Percentiles rank a stretch among this genome's conserved stretches.
Evolutionary conservation across 2,113 vertebrate species (phyloP).

Genomic region (Dendropsophus ebraccatus): DNA sequence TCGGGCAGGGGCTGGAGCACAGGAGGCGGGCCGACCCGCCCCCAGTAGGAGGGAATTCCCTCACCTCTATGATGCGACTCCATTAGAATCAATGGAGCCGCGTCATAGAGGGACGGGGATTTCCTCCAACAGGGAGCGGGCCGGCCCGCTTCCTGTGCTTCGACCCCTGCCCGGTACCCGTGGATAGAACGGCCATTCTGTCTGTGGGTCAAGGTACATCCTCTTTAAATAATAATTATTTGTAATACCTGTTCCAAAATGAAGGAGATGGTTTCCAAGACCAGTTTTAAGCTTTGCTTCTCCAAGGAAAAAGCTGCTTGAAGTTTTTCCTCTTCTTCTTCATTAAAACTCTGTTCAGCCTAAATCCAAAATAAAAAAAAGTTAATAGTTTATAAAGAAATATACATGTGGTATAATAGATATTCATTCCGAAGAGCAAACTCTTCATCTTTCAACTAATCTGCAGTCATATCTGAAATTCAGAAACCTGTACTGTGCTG

Average conservation of each 20-base stretch:
- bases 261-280: slow-evolving; percentile 89
- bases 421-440: background rate
- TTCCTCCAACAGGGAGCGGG: too few relatives aligned
- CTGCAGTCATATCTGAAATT: background rate
- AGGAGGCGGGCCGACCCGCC: too few relatives aligned
- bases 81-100: too few relatives aligned
- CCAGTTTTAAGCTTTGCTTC: slow-evolving; percentile 84
- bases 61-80: too few relatives aligned
- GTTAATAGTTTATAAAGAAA: background rate
- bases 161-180: too few relatives aligned
- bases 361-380: slow-evolving; percentile 61
- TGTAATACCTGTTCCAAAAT: slow-evolving; percentile 88
- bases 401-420: background rate
- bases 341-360: slow-evolving; percentile 89
- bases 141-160: too few relatives aligned
- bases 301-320: slow-evolving; percentile 86
- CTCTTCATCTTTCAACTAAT: background rate
- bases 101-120: too few relatives aligned
- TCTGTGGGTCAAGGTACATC: too few relatives aligned
- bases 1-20: too few relatives aligned
- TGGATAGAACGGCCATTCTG: too few relatives aligned
- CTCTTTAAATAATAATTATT: too few relatives aligned
- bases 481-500: background rate
- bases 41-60: too few relatives aligned
- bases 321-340: slow-evolving; percentile 94